Percentiles rank a stretch among this genome's conserved stretches.
Conservation (phyloP, 2,888 invertebrate species). For the Agonopterix subpropinquella region DNA sequence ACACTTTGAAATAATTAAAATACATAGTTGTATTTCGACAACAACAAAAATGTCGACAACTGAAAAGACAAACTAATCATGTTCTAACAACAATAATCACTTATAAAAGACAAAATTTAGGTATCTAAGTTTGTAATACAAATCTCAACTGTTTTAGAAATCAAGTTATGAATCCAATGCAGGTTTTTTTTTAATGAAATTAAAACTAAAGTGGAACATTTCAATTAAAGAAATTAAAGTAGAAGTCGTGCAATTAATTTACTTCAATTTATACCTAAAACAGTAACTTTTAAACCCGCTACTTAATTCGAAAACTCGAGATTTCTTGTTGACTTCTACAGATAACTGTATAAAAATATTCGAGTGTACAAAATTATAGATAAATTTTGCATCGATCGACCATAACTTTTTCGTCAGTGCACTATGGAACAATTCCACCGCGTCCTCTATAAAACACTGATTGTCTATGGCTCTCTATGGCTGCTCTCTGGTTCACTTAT, state of each 20-base stretch:
- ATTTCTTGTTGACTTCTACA: neutral
- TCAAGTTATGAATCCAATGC: neutral
- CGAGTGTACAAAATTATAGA: constrained; percentile 25
- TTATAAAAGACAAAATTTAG: neutral
- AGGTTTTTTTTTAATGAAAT: no score
- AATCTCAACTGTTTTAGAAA: constrained; percentile 5
- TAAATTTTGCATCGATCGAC: constrained; percentile 4
- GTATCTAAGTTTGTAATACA: neutral
- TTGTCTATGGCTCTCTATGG: constrained; percentile 2
- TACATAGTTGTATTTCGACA: constrained; percentile 17
- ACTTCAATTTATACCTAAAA: no score
- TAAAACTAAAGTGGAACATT: no score
- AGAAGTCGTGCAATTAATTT: no score
- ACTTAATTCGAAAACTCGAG: neutral
- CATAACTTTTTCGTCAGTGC: constrained; percentile 1
- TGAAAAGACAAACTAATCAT: constrained; percentile 9
- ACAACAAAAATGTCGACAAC: constrained; percentile 26
- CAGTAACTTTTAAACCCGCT: no score
- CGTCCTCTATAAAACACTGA: neutral
- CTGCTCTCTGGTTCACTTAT: constrained; percentile 25
- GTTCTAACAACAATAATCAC: constrained; percentile 12
- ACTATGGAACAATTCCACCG: neutral
- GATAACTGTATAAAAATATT: constrained; percentile 31
- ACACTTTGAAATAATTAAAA: constrained; percentile 10
- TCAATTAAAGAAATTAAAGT: no score